Conservation (phyloP, 2,888 invertebrate species). For the Nephrotoma flavescens region DNA sequence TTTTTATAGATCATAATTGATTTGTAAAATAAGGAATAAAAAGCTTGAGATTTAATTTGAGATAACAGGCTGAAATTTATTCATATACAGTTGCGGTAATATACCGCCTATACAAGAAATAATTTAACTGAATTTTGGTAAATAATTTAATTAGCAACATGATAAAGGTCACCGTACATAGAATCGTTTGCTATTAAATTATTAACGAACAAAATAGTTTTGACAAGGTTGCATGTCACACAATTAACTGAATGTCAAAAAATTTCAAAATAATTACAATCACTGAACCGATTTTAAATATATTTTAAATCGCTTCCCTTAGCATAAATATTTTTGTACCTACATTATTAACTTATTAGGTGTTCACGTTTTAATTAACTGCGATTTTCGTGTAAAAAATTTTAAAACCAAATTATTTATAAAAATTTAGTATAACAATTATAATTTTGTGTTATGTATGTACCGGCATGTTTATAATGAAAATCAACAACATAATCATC, state of each 20-base stretch:
- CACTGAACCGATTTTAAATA: not conserved
- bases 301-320: not conserved
- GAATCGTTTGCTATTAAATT: too few relatives aligned
- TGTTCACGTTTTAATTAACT: not conserved
- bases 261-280: not conserved
- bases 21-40: not conserved
- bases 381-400: not conserved
- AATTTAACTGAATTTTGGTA: not conserved
- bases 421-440: not conserved
- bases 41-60: not conserved
- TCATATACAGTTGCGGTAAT: not conserved
- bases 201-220: too few relatives aligned
- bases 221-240: too few relatives aligned
- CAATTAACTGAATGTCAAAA: too few relatives aligned
- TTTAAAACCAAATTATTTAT: not conserved
- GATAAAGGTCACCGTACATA: not conserved
- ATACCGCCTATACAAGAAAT: not conserved
- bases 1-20: not conserved
- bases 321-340: not conserved
- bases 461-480: not conserved
- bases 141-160: not conserved
- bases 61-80: not conserved
- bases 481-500: not conserved
- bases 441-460: not conserved
- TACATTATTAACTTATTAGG: not conserved